Base-by-base conservation (phyloP, 2,113 vertebrate species). In the Tiliqua scincoides region DNA sequence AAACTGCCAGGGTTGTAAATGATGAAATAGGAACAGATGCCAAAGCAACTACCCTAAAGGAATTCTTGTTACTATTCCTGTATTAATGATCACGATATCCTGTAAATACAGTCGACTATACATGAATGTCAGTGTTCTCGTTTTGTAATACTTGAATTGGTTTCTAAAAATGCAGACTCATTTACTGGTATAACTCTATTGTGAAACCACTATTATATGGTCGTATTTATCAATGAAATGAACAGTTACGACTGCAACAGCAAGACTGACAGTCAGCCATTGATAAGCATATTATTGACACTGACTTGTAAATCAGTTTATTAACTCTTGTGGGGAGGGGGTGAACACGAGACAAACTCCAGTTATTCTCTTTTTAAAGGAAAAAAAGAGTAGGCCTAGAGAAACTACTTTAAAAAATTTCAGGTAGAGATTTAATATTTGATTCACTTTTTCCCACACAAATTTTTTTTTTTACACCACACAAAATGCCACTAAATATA, bases 161-260 rank as follows among this genome's bases (percentile, higher is more conserved):
- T 83, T 83, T 40, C 68, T 84, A 61, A 67, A 73, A 80, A 83
- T 67, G 48, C 87, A 93, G 62, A 74, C 68, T 82, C 85, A 48
- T 8, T 48, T 48, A 48, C 43, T 48, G 43, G 43, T 48, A 8
- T 48, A 48, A 48, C 43, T 48, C 43, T 87, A 61, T 76, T 85
- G 70, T 89, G 85, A 90, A 92, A 83, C 77, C 8, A 27, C 73
- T 30, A 74, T n/a, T 20, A 40, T 82, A 74, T 77, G 89, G 86
- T 87, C 65, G 37, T 91, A 82, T 93, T 91, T 92, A 63, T 82
- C 75, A 71, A 8, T 67, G 40, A 88, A 93, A 74, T 70, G 81
- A 85, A n/a, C 35, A 68, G 48, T 40, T 0, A 0, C 62, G 14
- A 65, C 18, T 89, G 62, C 3, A 59, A 18, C n/a, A 0, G 0